Evolutionary conservation across 2,888 invertebrate genomes (phyloP).

Genomic region (Lepidochitona cinerea): DNA sequence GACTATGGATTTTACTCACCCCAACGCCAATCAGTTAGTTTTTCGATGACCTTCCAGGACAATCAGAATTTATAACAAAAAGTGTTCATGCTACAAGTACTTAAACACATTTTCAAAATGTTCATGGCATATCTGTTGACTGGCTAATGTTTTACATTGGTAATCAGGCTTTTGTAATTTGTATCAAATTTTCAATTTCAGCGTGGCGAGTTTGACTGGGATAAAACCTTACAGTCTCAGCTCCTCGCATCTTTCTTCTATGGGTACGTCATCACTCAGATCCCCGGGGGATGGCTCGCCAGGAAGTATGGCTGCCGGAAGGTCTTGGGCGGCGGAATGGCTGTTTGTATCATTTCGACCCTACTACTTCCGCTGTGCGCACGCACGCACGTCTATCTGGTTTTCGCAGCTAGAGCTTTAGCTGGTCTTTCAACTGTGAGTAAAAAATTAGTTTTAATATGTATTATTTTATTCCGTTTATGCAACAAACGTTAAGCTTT

Average conservation of each 20-base stretch:
- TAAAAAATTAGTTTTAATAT: too few relatives aligned
- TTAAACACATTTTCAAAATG: too few relatives aligned
- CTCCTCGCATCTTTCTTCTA: constrained; percentile 57
- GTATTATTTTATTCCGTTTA: too few relatives aligned
- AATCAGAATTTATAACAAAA: too few relatives aligned
- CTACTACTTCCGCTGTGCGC: constrained; percentile 57
- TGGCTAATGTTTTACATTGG: too few relatives aligned
- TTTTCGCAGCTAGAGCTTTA: constrained; percentile 50
- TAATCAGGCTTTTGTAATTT: too few relatives aligned
- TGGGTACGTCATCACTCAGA: constrained; percentile 52
- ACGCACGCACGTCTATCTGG: constrained; percentile 40
- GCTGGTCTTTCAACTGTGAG: constrained; percentile 58
- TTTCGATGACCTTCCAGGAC: too few relatives aligned
- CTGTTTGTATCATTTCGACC: constrained; percentile 49
- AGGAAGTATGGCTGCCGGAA: constrained; percentile 59
- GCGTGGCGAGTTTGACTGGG: constrained; percentile 52
- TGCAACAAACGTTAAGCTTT: too few relatives aligned
- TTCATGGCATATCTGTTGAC: too few relatives aligned
- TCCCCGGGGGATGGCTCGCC: constrained; percentile 49
- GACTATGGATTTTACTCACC: too few relatives aligned
- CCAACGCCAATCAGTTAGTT: too few relatives aligned
- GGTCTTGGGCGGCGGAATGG: constrained; percentile 65
- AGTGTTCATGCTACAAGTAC: too few relatives aligned
- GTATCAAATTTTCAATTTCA: constrained; percentile 16
- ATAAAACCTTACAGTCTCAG: constrained; percentile 38